Evolutionary conservation across 1,140 invertebrate genomes (phyloP).

Genomic region (Papilio aristodemus): DNA sequence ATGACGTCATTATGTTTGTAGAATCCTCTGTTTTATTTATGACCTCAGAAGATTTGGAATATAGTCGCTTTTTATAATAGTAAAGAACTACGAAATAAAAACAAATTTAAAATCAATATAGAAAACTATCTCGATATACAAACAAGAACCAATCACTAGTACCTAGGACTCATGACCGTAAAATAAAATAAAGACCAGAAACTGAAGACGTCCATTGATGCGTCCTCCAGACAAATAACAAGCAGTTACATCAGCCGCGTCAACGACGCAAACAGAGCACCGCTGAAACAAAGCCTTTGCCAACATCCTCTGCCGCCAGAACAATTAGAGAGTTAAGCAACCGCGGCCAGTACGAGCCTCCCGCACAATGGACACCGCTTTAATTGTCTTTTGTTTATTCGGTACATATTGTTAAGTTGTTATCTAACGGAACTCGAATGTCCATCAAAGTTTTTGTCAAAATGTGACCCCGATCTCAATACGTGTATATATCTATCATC

Average conservation of each 20-base stretch:
- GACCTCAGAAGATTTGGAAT: too few species aligned
- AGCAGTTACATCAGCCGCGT: neutral
- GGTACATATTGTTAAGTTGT: constrained; percentile 8
- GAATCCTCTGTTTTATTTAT: too few species aligned
- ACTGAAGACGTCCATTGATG: neutral
- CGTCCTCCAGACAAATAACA: neutral
- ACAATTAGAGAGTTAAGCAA: constrained; percentile 17
- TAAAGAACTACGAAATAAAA: too few species aligned
- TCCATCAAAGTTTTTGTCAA: constrained; percentile 20
- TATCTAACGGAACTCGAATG: constrained; percentile 18
- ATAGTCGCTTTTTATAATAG: too few species aligned
- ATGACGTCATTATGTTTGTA: too few species aligned
- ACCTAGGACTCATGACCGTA: too few species aligned
- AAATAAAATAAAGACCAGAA: too few species aligned
- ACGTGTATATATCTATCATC: too few species aligned
- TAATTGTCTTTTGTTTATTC: constrained; percentile 14
- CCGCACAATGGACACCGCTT: constrained; percentile 1
- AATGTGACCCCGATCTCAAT: neutral
- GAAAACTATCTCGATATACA: neutral
- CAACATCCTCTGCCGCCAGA: neutral
- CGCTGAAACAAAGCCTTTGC: constrained; percentile 7
- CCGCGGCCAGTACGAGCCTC: neutral
- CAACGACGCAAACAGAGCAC: neutral
- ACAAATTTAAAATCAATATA: too few species aligned
- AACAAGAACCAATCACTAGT: neutral